Percentiles rank a stretch among this genome's conserved stretches.
These are phyloP conservation scores for Vidua chalybeata DNA, from an alignment of 2,113 vertebrate genomes.

Conservation along the genomic window DNA sequence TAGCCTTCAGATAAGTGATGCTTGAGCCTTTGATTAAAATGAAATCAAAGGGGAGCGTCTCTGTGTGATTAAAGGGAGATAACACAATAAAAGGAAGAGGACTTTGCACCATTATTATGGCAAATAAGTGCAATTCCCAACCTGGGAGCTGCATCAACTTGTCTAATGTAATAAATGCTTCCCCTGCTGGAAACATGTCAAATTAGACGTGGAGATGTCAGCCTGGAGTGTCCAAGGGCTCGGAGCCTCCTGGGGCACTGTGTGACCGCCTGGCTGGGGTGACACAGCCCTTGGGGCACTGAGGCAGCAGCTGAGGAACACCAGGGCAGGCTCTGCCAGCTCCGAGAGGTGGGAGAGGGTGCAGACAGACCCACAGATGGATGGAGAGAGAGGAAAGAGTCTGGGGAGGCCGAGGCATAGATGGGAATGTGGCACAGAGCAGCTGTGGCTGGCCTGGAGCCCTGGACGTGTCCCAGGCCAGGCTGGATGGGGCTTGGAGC, in stretches of 20 bases:
- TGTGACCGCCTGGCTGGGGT: not conserved
- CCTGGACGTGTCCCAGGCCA: not conserved
- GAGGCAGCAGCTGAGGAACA: not conserved
- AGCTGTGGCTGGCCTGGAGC: not conserved
- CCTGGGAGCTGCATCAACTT: constrained; percentile 57
- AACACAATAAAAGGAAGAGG: constrained; percentile 60
- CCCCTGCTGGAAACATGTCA: constrained; percentile 38
- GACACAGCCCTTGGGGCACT: not conserved
- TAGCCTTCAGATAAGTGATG: constrained; percentile 55
- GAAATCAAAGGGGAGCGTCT: constrained; percentile 12
- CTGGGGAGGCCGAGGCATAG: rapidly evolving
- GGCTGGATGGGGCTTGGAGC: not conserved
- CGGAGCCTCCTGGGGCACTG: not conserved
- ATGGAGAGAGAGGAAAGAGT: not conserved
- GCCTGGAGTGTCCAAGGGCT: not conserved
- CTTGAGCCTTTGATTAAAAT: constrained; percentile 73
- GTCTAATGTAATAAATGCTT: constrained; percentile 61
- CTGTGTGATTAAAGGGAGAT: constrained; percentile 61
- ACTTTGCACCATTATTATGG: constrained; percentile 43
- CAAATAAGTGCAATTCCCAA: constrained; percentile 46
- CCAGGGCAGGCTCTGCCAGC: not conserved
- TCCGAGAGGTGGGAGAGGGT: not conserved
- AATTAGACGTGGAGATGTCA: not conserved
- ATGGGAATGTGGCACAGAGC: not conserved
- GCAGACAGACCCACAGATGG: not conserved